Evolutionary conservation across 2,888 invertebrate genomes (phyloP).

Genomic region (Alloplasta piceator): DNA sequence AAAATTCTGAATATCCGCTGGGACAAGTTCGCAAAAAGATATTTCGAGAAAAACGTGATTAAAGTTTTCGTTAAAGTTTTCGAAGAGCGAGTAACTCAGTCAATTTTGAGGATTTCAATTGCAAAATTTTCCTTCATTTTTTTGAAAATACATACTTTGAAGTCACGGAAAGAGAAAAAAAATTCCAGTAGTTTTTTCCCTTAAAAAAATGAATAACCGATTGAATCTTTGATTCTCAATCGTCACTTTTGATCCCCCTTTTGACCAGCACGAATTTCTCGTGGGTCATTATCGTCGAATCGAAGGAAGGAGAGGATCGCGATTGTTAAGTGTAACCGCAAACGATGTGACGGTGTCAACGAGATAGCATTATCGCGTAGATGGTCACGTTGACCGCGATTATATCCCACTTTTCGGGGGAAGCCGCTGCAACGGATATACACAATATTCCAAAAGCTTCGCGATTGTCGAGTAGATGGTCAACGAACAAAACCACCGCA

Average conservation of each 20-base stretch:
- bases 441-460: constrained; percentile 8
- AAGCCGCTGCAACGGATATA: constrained; percentile 26
- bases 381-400: constrained; percentile 49
- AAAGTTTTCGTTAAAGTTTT: too few species aligned
- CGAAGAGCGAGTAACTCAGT: too few species aligned
- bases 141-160: too few species aligned
- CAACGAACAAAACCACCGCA: constrained; percentile 27
- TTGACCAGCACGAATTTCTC: constrained; percentile 1
- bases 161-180: too few species aligned
- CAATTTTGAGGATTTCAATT: too few species aligned
- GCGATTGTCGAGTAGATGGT: constrained; percentile 1
- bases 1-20: too few species aligned
- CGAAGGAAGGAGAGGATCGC: neutral
- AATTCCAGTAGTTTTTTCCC: too few species aligned
- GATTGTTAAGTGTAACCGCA: constrained; percentile 48
- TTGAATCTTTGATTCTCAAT: neutral
- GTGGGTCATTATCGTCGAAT: neutral
- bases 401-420: constrained; percentile 47
- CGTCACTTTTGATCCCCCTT: neutral
- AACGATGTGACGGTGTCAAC: constrained; percentile 54
- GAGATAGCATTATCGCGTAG: constrained; percentile 58
- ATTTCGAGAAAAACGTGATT: too few species aligned
- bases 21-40: too few species aligned
- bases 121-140: too few species aligned
- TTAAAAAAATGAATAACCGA: neutral